These are phyloP conservation scores for Heterohyrax brucei DNA, from an alignment of 2,797 vertebrate genomes.

Conservation along the genomic window DNA sequence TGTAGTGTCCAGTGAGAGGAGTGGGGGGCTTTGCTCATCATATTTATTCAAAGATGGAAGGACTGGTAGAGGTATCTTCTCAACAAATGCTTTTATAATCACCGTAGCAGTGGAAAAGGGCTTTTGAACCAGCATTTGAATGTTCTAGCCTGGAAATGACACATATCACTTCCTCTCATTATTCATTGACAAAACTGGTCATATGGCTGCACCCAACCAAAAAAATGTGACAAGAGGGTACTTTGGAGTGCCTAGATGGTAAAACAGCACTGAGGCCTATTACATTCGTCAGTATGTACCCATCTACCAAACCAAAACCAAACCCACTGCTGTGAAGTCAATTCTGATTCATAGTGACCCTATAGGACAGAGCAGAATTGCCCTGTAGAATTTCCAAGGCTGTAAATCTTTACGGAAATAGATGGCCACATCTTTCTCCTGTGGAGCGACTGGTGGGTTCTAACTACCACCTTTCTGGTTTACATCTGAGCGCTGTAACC, in stretches of 20 bases:
- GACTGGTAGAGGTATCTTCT: not conserved
- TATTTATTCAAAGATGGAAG: slow-evolving; percentile 11
- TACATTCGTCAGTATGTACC: not conserved
- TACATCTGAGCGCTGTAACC: no score
- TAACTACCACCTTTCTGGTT: no score
- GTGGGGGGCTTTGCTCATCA: not conserved
- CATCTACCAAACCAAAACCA: not conserved
- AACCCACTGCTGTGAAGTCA: no score
- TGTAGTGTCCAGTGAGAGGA: slow-evolving; percentile 29
- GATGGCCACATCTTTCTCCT: no score
- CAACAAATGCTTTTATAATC: not conserved
- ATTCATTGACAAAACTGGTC: slow-evolving; percentile 35
- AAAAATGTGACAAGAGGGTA: not conserved
- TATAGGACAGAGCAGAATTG: no score
- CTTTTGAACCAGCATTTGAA: not conserved
- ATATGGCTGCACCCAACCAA: not conserved
- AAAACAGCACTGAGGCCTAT: not conserved
- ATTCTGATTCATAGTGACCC: no score
- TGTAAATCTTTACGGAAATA: no score
- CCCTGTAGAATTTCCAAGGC: no score
- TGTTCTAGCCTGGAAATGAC: not conserved
- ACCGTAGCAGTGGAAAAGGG: not conserved
- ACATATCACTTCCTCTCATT: not conserved
- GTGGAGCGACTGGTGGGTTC: no score
- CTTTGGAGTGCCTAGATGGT: not conserved